These are phyloP conservation scores for Platysteira castanea DNA, from an alignment of 2,113 vertebrate species.

Conservation along the genomic window DNA sequence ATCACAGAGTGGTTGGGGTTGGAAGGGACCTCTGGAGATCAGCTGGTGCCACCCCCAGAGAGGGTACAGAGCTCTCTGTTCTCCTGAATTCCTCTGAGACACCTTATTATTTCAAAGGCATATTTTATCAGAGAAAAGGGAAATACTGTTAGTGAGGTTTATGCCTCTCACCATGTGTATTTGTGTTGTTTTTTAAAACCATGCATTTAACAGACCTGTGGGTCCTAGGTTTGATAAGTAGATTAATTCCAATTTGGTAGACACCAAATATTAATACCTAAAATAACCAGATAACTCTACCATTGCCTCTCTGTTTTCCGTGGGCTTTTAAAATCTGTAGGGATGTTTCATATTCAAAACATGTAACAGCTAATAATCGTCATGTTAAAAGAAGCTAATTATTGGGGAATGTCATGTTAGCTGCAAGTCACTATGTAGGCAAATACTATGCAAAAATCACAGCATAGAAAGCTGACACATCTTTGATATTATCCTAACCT, in stretches of 20 bases:
- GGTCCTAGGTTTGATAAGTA: background rate
- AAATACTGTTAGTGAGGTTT: background rate
- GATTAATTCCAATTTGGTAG: background rate
- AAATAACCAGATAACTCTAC: background rate
- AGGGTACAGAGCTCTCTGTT: background rate
- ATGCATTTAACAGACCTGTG: accelerated
- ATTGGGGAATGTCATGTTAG: background rate
- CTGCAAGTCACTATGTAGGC: background rate
- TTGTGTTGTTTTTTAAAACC: background rate
- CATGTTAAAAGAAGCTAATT: background rate
- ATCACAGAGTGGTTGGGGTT: background rate
- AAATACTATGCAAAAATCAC: background rate
- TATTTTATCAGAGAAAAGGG: background rate
- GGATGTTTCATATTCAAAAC: background rate
- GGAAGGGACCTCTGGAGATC: background rate
- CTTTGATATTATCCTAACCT: background rate
- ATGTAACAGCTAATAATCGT: background rate
- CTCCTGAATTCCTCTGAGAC: background rate
- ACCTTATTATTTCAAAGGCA: background rate
- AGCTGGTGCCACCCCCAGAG: background rate
- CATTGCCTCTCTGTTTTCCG: background rate
- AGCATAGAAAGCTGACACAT: background rate
- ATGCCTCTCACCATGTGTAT: accelerated
- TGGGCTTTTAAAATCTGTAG: background rate
- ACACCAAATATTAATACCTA: background rate